Conservation (phyloP, 2,888 invertebrate genomes). For the Harpagoxenus sublaevis region DNA sequence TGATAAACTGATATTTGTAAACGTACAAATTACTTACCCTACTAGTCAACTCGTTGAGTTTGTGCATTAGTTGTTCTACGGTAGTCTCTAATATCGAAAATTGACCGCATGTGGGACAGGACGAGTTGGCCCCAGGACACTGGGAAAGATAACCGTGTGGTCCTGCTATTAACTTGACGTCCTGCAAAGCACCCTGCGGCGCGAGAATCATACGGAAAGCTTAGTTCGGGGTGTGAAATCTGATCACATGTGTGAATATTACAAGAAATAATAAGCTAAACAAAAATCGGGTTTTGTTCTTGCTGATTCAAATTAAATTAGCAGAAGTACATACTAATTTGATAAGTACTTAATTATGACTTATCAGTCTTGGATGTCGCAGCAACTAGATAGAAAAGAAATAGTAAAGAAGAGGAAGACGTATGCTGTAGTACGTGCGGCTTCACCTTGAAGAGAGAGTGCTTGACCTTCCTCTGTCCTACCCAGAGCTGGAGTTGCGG, state of each 20-base stretch:
- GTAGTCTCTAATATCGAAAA: constrained; percentile 94
- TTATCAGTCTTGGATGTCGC: not conserved
- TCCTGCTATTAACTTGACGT: constrained; percentile 94
- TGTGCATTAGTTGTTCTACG: constrained; percentile 93
- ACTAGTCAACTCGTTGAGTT: constrained; percentile 93
- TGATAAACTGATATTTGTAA: not conserved
- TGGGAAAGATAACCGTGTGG: constrained; percentile 95
- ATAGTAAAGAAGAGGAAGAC: not conserved
- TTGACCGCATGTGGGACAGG: constrained; percentile 96
- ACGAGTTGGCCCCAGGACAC: constrained; percentile 94
- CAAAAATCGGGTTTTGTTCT: not conserved
- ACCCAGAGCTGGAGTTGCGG: constrained; percentile 93
- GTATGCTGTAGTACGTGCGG: not conserved
- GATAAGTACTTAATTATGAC: not conserved
- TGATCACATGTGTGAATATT: not conserved
- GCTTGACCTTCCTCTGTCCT: constrained; percentile 94
- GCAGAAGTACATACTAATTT: not conserved
- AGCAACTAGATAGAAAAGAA: not conserved
- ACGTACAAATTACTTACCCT: constrained; percentile 90
- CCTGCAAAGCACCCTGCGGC: constrained; percentile 94
- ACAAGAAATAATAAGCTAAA: not conserved
- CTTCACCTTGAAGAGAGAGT: constrained; percentile 94
- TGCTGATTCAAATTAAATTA: not conserved
- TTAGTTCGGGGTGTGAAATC: constrained; percentile 51
- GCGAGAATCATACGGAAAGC: constrained; percentile 67